Evolutionary conservation across 2,113 vertebrate species (phyloP).

Genomic region (Sceloporus undulatus): DNA sequence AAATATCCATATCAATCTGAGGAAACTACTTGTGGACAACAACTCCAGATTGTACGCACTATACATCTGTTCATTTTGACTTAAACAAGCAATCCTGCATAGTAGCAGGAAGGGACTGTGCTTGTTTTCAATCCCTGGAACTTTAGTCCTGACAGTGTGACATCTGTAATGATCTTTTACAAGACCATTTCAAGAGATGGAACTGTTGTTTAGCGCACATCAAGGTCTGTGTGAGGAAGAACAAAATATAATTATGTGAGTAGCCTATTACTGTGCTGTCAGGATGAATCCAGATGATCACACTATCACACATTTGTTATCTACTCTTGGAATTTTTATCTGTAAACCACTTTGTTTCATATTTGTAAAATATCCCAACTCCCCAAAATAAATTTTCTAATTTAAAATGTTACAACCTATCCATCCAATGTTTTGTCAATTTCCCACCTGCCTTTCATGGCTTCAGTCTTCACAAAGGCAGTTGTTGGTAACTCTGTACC

Average conservation of each 20-base stretch:
- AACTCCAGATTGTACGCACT: background rate
- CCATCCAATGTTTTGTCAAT: no score
- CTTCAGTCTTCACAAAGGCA: background rate
- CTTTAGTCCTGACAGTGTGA: background rate
- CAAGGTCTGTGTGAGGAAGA: background rate
- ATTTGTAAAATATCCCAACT: background rate
- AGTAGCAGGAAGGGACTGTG: background rate
- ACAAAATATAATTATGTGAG: background rate
- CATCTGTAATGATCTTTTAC: background rate
- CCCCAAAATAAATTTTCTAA: no score
- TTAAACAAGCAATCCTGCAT: slow-evolving; percentile 39
- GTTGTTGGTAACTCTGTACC: background rate
- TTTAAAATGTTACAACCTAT: no score
- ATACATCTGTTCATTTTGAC: slow-evolving; percentile 26
- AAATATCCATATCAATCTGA: slow-evolving; percentile 17
- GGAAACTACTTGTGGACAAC: slow-evolving; percentile 23
- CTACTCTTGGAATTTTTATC: background rate
- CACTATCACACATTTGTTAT: background rate
- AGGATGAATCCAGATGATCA: slow-evolving; percentile 1
- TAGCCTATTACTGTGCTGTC: background rate
- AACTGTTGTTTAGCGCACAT: background rate
- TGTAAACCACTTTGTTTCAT: background rate
- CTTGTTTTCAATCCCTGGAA: slow-evolving; percentile 26
- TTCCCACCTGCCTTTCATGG: background rate
- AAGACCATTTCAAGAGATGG: background rate